Evolutionary conservation across 2,888 invertebrate genomes (phyloP).

Genomic region (Koerneria pararmatus): DNA sequence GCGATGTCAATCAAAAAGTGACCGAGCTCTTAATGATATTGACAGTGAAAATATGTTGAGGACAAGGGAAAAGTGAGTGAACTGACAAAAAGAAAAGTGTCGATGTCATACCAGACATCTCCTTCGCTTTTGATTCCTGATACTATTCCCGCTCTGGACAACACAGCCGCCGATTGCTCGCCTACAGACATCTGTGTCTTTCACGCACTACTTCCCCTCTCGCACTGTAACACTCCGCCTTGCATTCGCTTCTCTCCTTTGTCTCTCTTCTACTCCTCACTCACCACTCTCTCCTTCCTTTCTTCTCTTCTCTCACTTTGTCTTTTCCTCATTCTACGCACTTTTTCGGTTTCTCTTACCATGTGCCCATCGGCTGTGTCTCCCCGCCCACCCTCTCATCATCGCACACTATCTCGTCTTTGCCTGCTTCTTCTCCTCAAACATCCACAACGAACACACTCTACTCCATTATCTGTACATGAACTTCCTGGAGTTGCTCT

Average conservation of each 20-base stretch:
- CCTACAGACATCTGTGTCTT: slow-evolving; percentile 7
- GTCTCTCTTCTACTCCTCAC: not conserved
- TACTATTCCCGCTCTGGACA: slow-evolving; percentile 42
- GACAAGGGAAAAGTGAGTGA: not conserved
- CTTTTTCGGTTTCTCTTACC: not conserved
- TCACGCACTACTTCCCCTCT: slow-evolving; percentile 15
- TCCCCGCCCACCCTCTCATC: not conserved
- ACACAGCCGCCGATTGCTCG: slow-evolving; percentile 13
- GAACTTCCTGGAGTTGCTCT: too few relatives aligned
- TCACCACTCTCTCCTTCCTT: not conserved
- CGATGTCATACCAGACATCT: slow-evolving; percentile 57
- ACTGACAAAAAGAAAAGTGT: slow-evolving; percentile 53
- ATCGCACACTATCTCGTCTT: too few relatives aligned
- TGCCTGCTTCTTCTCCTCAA: too few relatives aligned
- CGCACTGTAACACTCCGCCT: not conserved
- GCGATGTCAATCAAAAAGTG: too few relatives aligned
- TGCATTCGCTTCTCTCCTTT: not conserved
- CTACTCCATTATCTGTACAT: too few relatives aligned
- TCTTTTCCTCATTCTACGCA: not conserved
- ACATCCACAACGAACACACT: too few relatives aligned
- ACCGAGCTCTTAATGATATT: not conserved
- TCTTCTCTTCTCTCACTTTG: not conserved
- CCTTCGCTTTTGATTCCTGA: slow-evolving; percentile 36
- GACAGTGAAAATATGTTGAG: not conserved
- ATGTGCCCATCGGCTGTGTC: slow-evolving; percentile 5